phyloP scores from a whole-genome alignment of 2,888 invertebrate species.

The Ophion ventricosus region DNA sequence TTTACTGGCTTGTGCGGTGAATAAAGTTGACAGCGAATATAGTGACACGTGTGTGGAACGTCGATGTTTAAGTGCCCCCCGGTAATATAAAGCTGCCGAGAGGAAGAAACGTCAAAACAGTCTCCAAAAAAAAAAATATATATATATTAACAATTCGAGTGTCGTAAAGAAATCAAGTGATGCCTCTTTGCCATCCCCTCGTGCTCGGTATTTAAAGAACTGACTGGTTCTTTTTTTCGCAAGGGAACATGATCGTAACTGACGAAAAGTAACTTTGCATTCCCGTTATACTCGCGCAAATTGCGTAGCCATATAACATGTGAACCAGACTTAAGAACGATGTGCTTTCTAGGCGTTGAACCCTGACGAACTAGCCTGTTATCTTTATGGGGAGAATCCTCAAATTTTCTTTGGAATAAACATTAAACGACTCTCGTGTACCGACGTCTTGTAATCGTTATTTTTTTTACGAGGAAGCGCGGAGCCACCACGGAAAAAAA shows the following conservation, averaged over 20 bases:
- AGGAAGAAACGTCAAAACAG: background rate
- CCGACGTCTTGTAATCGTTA: slow-evolving; percentile 8
- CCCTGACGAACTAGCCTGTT: slow-evolving; percentile 1
- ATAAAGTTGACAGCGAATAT: slow-evolving; percentile 46
- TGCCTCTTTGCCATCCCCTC: background rate
- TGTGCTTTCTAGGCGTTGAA: background rate
- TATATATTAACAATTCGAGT: background rate
- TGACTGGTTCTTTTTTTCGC: slow-evolving; percentile 4
- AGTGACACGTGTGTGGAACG: slow-evolving; percentile 14
- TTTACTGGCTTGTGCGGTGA: slow-evolving; percentile 40
- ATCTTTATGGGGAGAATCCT: slow-evolving; percentile 35
- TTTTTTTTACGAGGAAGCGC: slow-evolving; percentile 19
- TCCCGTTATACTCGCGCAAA: slow-evolving; percentile 26
- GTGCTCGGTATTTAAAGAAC: background rate
- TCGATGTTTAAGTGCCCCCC: slow-evolving; percentile 10
- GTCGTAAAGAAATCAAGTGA: slow-evolving; percentile 47
- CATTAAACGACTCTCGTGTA: background rate
- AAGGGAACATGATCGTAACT: slow-evolving; percentile 13
- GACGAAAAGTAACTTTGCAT: slow-evolving; percentile 28
- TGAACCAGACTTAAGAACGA: slow-evolving; percentile 15
- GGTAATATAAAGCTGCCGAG: slow-evolving; percentile 18
- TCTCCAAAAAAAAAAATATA: background rate
- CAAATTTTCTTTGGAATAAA: background rate
- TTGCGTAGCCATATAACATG: slow-evolving; percentile 25
- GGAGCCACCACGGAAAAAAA: background rate